Evolutionary conservation across 64 coral and sea anemone genomes (phyloP).

Genomic region (Astreopora myriophthalma): DNA sequence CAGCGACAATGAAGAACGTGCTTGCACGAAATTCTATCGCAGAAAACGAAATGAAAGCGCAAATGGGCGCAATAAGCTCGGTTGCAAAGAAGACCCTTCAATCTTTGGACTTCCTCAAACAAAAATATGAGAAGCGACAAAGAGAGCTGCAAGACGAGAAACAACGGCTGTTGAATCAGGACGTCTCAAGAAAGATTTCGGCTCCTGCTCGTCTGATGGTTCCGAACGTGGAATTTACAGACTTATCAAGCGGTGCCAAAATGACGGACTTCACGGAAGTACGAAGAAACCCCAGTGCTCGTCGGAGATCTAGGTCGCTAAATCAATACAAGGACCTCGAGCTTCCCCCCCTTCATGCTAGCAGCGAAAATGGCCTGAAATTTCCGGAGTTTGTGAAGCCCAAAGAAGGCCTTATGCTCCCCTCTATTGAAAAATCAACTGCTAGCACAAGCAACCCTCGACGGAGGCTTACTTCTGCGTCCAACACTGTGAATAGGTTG

Average conservation of each 20-base stretch:
- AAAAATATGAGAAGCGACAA: background rate
- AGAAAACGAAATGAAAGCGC: conserved; percentile 9
- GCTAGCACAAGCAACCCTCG: no score
- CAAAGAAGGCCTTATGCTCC: background rate
- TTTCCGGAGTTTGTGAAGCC: background rate
- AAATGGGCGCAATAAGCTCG: background rate
- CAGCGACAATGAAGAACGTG: background rate
- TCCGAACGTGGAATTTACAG: background rate
- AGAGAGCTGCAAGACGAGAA: conserved; percentile 1
- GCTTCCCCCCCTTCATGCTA: background rate
- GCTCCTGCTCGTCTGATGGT: background rate
- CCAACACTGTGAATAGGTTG: background rate
- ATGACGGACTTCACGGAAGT: background rate
- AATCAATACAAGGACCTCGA: background rate
- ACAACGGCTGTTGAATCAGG: background rate
- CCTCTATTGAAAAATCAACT: background rate
- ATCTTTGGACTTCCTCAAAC: background rate
- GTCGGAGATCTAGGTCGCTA: background rate
- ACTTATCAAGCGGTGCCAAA: background rate
- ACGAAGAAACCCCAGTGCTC: background rate
- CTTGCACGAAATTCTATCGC: background rate
- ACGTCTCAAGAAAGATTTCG: background rate
- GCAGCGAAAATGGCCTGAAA: background rate
- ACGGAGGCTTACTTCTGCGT: background rate
- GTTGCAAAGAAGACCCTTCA: background rate